Evolutionary conservation across 2,113 vertebrate species (phyloP).

Genomic region (Turdus rufiventris): DNA sequence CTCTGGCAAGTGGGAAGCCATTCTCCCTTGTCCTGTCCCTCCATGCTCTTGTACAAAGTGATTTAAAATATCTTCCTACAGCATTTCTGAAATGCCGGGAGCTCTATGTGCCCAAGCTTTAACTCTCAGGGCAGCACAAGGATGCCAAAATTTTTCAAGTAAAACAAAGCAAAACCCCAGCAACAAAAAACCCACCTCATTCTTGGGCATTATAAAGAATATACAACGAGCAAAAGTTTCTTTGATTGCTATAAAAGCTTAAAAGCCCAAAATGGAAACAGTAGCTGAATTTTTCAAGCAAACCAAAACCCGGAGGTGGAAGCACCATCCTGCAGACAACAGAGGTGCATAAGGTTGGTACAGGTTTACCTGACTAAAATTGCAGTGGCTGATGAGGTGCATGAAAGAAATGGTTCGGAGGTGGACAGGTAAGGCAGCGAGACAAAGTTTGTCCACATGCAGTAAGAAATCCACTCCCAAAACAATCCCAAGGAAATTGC

Average conservation of each 20-base stretch:
- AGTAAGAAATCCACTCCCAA: background rate
- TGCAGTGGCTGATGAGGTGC: fast-evolving
- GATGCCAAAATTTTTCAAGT: background rate
- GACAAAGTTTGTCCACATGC: background rate
- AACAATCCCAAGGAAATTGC: background rate
- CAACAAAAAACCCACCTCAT: background rate
- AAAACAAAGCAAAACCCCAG: background rate
- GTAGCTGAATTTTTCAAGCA: background rate
- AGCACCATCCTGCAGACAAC: background rate
- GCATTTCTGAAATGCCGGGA: background rate
- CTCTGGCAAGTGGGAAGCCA: background rate
- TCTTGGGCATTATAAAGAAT: background rate
- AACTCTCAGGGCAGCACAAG: background rate
- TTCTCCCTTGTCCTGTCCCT: background rate
- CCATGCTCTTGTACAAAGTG: background rate
- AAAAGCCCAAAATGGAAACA: background rate
- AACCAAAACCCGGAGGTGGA: background rate
- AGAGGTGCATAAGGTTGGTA: fast-evolving
- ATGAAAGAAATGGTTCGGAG: too few relatives aligned
- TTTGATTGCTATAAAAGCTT: background rate
- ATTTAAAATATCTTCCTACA: background rate
- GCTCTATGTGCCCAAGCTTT: background rate
- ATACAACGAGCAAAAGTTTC: background rate
- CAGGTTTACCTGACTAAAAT: background rate
- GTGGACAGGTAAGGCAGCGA: background rate